These are phyloP conservation scores for Stegostoma tigrinum DNA, from an alignment of 2,113 vertebrate genomes.

Conservation along the genomic window DNA sequence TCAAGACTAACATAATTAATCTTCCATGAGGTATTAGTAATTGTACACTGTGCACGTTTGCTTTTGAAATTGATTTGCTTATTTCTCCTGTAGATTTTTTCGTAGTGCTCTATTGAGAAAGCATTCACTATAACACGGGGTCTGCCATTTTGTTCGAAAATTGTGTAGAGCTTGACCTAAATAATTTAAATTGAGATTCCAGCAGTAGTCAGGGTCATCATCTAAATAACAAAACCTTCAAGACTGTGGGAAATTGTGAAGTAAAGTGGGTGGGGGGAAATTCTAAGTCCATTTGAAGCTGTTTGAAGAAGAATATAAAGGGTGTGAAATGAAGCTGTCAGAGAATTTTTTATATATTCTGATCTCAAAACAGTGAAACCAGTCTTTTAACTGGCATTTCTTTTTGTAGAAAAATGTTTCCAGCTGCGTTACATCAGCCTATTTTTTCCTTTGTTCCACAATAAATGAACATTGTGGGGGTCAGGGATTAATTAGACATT, in stretches of 20 bases:
- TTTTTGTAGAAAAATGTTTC: conserved; percentile 26
- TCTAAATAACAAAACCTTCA: conserved; percentile 38
- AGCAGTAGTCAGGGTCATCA: conserved; percentile 38
- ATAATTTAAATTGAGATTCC: not conserved
- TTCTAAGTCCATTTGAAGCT: not conserved
- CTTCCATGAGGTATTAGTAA: not conserved
- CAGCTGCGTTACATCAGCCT: conserved; percentile 24
- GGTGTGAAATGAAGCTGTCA: conserved; percentile 18
- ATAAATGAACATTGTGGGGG: conserved; percentile 22
- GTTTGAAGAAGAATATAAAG: not conserved
- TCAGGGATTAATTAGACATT: conserved; percentile 33
- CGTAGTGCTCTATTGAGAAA: not conserved
- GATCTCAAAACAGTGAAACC: conserved; percentile 8
- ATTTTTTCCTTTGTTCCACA: conserved; percentile 29
- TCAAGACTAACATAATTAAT: not conserved
- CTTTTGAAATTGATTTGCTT: not conserved
- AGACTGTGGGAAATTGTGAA: conserved; percentile 43
- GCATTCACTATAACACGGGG: not conserved
- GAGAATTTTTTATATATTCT: not conserved
- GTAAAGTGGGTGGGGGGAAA: conserved; percentile 44
- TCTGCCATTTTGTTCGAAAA: not conserved
- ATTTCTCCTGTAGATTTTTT: not conserved
- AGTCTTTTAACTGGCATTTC: conserved; percentile 5
- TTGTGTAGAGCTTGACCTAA: not conserved
- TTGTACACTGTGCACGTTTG: not conserved